These are phyloP conservation scores for Perca schrenkii DNA, from an alignment of 2,113 vertebrate genomes.

Conservation along the genomic window DNA sequence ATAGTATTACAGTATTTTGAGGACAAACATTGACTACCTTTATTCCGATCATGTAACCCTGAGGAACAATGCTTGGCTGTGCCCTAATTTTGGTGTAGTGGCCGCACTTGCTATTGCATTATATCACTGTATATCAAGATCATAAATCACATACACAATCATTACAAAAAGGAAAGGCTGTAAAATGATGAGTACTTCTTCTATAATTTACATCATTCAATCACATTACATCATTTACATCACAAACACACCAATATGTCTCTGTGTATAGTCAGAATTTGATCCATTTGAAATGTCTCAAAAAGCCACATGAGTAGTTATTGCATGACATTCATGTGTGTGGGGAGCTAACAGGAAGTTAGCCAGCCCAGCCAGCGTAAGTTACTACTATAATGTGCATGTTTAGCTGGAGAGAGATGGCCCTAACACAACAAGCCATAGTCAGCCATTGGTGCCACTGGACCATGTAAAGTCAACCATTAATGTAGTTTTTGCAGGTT, in stretches of 20 bases:
- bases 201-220: too few relatives aligned
- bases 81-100: background rate
- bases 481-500: background rate
- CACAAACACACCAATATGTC: background rate
- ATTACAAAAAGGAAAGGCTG: background rate
- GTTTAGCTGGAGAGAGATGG: too few relatives aligned
- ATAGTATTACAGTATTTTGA: constrained; percentile 20
- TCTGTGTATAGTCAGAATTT: background rate
- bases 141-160: background rate
- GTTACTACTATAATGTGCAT: too few relatives aligned
- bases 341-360: background rate
- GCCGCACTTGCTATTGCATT: background rate
- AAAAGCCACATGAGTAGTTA: background rate
- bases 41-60: background rate
- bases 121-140: constrained; percentile 1
- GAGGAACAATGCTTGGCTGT: background rate
- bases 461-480: background rate
- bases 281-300: background rate
- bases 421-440: background rate
- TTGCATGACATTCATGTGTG: background rate
- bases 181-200: background rate
- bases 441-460: background rate
- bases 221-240: background rate
- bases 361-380: background rate
- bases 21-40: background rate